Evolutionary conservation across 2,888 invertebrate genomes (phyloP).

Genomic region (Cataglyphis rosenhaueri): DNA sequence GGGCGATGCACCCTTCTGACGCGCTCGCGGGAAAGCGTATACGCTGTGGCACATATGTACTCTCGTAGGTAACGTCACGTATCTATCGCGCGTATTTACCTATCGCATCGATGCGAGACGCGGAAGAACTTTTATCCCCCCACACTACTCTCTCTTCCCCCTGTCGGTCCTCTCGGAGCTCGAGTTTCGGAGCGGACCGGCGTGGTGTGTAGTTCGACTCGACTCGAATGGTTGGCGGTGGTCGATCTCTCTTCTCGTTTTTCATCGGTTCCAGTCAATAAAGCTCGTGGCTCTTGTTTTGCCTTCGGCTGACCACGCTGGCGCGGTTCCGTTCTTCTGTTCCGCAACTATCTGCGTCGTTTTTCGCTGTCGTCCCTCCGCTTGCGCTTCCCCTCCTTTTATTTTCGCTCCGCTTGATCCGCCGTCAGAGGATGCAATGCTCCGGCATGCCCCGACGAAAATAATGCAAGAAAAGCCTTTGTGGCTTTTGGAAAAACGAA

Average conservation of each 20-base stretch:
- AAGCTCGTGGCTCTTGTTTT: slow-evolving; percentile 81
- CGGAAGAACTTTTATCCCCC: slow-evolving; percentile 67
- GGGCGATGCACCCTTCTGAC: slow-evolving; percentile 53
- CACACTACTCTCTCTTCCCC: not conserved
- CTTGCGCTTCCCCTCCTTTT: slow-evolving; percentile 48
- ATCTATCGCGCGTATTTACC: slow-evolving; percentile 72
- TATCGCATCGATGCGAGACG: slow-evolving; percentile 71
- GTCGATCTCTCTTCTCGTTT: slow-evolving; percentile 76
- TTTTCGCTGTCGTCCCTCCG: slow-evolving; percentile 61
- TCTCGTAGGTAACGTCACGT: slow-evolving; percentile 62
- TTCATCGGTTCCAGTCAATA: slow-evolving; percentile 83
- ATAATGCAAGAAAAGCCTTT: slow-evolving; percentile 56
- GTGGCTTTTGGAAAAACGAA: slow-evolving; percentile 43
- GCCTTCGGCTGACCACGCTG: slow-evolving; percentile 79
- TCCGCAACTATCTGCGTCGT: slow-evolving; percentile 68
- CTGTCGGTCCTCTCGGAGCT: slow-evolving; percentile 42
- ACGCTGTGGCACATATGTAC: slow-evolving; percentile 50
- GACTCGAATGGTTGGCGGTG: slow-evolving; percentile 52
- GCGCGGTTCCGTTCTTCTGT: slow-evolving; percentile 77
- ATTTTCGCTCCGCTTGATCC: slow-evolving; percentile 41
- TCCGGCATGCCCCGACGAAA: slow-evolving; percentile 43
- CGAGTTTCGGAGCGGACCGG: slow-evolving; percentile 64
- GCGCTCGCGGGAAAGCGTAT: slow-evolving; percentile 43
- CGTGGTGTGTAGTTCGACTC: not conserved
- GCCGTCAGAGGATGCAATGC: slow-evolving; percentile 43